Base-by-base conservation (phyloP, 2,797 vertebrate species). In the Mastacembelus armatus region DNA sequence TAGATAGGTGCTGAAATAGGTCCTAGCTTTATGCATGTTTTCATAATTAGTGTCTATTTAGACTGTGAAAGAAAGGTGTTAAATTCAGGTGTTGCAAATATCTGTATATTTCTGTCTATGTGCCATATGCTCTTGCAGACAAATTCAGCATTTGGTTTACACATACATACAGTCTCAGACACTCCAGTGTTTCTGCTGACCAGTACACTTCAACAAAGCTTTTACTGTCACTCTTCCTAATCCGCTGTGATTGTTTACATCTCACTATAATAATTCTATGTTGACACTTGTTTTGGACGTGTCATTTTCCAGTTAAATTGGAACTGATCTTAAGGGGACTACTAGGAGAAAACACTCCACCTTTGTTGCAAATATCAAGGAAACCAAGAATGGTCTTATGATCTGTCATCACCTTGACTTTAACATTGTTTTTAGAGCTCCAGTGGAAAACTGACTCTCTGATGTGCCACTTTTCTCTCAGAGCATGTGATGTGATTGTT, bases 401-500 rank as follows among this genome's bases (percentile, higher is more conserved):
- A 63, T 32, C 32, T 48, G 50, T 26, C 26, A 42, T 74, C 66
- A 78, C 80, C 77, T 83, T 78, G 64, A 70, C 61, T 74, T 70
- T 54, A 65, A 67, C 76, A 61, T 22, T 54, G 71, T 54, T 59
- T 67, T 59, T 33, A 36, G 60, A 69, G 48, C 64, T 47, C 58
- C 4, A 3, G 47, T 73, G 44, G 30, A 76, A 76, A 59, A 11
- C 0, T 27, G n/a, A 49, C 63, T 52, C 67, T 69, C 51, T 70
- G 66, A 68, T 71, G 70, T 74, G 56, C 43, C 43, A 35, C 47
- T 67, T 70, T 33, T 39, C 51, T 77, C 35, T 56, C 3, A 1
- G 44, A 73, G 71, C 63, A 58, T 50, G 29, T 55, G 44, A 72
- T 50, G 47, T 21, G 71, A 72, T 64, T 66, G 76, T 88, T 85